A percentile compares a stretch with the other conserved stretches of the same genome.
Conservation (phyloP, 2,888 invertebrate species). For the Clitarchus hookeri region DNA sequence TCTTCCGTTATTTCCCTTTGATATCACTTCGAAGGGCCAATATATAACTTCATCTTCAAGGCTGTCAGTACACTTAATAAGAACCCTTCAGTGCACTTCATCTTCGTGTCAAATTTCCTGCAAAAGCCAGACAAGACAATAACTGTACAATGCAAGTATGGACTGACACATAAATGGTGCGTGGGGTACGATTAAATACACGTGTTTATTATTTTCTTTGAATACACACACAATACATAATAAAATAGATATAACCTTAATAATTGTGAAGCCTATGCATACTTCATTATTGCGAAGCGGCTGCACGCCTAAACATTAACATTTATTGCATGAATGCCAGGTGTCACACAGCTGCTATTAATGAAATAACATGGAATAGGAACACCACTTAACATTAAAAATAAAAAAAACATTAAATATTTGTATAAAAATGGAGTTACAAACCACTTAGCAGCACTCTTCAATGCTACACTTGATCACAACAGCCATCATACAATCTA, state of each 20-base stretch:
- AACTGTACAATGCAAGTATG: neutral
- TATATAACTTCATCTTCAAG: neutral
- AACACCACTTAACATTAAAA: neutral
- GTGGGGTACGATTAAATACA: neutral
- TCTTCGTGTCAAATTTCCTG: neutral
- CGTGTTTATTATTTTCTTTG: neutral
- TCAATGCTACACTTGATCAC: neutral
- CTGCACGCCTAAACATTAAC: too few relatives aligned
- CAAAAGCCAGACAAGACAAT: neutral
- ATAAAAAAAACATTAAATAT: neutral
- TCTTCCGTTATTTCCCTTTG: neutral
- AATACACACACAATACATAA: neutral
- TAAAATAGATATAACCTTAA: neutral
- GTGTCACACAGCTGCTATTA: neutral
- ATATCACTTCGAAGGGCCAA: conserved; percentile 2
- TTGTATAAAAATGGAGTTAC: neutral
- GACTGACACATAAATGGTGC: neutral
- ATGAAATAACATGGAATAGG: neutral
- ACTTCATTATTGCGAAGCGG: neutral
- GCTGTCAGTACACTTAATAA: neutral
- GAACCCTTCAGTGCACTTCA: neutral
- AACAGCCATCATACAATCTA: neutral
- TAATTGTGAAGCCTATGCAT: neutral
- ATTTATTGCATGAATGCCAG: neutral
- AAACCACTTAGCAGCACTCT: neutral